These are phyloP conservation scores for Vulpes lagopus DNA, from an alignment of 2,113 vertebrate species.

Conservation along the genomic window DNA sequence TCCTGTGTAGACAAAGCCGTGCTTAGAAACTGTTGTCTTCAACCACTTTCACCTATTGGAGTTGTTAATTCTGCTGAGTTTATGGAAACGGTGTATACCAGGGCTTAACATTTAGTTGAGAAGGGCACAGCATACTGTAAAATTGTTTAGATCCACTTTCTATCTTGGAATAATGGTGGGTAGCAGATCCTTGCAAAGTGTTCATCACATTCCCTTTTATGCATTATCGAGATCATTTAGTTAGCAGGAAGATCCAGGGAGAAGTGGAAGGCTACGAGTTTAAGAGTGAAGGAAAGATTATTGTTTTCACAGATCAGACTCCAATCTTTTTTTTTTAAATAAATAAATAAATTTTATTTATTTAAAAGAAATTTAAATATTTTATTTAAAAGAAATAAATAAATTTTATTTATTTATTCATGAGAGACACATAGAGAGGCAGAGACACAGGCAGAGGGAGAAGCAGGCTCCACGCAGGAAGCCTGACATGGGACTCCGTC, in stretches of 20 bases:
- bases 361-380: too few species aligned
- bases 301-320: slow-evolving; percentile 47
- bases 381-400: too few species aligned
- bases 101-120: slow-evolving; percentile 1
- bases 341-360: too few species aligned
- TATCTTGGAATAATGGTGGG: neutral
- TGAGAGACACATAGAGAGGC: too few species aligned
- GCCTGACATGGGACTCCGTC: too few species aligned
- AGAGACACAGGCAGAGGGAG: too few species aligned
- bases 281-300: slow-evolving; percentile 50
- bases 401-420: too few species aligned
- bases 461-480: too few species aligned
- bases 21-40: slow-evolving; percentile 7
- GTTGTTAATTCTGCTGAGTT: slow-evolving; percentile 57
- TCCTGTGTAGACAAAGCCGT: slow-evolving; percentile 1
- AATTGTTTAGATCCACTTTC: slow-evolving; percentile 42
- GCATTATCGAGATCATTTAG: neutral
- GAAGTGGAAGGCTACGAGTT: neutral
- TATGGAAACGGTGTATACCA: slow-evolving; percentile 36
- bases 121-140: neutral
- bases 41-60: neutral
- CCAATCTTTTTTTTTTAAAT: neutral
- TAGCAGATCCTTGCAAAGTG: slow-evolving; percentile 47
- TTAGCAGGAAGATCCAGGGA: neutral
- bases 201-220: neutral